Base-by-base conservation (phyloP, 2,888 invertebrate species). In the Dione vanillae region DNA sequence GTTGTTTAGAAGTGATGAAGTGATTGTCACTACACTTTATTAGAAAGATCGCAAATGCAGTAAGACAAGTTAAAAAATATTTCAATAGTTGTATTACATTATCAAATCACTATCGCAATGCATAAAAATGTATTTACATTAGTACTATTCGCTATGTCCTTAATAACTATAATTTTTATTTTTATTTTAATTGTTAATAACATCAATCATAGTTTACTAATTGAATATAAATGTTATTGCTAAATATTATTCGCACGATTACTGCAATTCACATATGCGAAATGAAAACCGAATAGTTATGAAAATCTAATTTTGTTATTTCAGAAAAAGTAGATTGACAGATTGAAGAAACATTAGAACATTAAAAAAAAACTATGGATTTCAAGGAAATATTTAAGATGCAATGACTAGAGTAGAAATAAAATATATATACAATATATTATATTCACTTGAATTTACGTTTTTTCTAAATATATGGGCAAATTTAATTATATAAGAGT, bases 1-100 rank as follows among this genome's bases (percentile, higher is more conserved):
- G 73, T 59, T 43, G n/a, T 43, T 59, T 61, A n/a, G 16, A 45
- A 27, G 27, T 27, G 45, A 56, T 3, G 40, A 12, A 47, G n/a
- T 40, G 12, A 19, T 37, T 35, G 12, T 64, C 16, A 49, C 14
- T 20, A 27, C n/a, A 14, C 11, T 16, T 45, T 35, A 16, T 61
- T 45, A 35, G 27, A 45, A n/a, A 11, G 27, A 10, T 45, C 45
- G 61, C 61, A 61, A 27, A 45, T 0, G 43, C 61, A 16, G n/a
- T 40, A 35, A 56, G 37, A 56, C 16, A 56, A 9, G n/a, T 40
- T 56, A 10, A 16, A 37, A 40, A 0, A 16, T 16, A 54, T 37
- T n/a, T 10, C 3, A 35, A 35, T 54, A 37, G n/a, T 37, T 10
- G 37, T 6, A 54, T 54, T 54, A 37, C 27, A 54, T 54, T 54